Evolutionary conservation across 2,888 invertebrate species (phyloP), one percentile per base, ranked within the genome.

Genomic region (Scaptomyza reducta): DNA sequence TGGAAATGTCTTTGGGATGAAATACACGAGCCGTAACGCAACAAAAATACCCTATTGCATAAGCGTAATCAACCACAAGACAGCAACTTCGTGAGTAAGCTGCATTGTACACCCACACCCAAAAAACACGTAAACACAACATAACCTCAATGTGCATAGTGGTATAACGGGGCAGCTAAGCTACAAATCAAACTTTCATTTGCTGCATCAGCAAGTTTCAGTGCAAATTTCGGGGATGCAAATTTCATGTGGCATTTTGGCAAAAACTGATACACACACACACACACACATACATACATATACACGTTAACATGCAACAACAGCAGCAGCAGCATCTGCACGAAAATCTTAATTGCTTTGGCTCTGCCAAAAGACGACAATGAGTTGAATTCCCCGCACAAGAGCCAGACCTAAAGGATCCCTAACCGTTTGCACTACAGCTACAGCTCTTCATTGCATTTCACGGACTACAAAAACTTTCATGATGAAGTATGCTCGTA

Each of bases 121-220:
- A 35, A n/a, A n/a, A n/a, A n/a, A n/a, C 13, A 44, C 47, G 13
- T 11, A n/a, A 46, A 42, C 47, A 38, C 40, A 70, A 59, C 59
- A 72, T 66, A 80, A 70, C 77, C 80, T 69, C 80, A 79, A 77
- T 79, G 77, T 79, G 77, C 80, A 79, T 69, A 69, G 42, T 63
- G 41, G 74, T 76, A 77, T 65, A 80, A 60, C 75, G 60, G 64
- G 64, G 68, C 49, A 62, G 55, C 57, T 63, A 50, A 64, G 78
- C 79, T 58, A 81, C 77, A 78, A 78, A 78, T 78, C 77, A 78
- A 78, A 78, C 75, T 78, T 78, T 74, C 75, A 78, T 78, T 78
- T 79, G 78, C 79, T 78, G 78, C 82, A 68, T 81, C 75, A 70
- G 76, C 79, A 78, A 78, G 60, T 81, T 78, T 68, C 55, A 50